Percentiles rank a stretch among this genome's conserved stretches.
phyloP scores from a whole-genome alignment of 1,140 invertebrate genomes.

The Anthonomus grandis region DNA sequence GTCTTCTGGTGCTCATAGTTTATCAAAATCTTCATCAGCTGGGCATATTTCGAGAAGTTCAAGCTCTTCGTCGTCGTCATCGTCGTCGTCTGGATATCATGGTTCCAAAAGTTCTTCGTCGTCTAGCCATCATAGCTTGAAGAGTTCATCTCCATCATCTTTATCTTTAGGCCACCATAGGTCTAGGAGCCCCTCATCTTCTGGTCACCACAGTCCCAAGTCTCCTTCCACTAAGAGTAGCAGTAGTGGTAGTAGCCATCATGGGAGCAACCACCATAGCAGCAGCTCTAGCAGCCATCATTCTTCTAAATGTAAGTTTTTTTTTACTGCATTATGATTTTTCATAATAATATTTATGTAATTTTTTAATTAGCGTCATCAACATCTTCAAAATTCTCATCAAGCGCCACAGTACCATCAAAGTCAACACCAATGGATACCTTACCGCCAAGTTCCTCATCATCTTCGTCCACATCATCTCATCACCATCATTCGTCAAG shows the following conservation, averaged over 20 bases:
- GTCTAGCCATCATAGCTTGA: conserved; percentile 3
- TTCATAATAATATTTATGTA: too few relatives aligned
- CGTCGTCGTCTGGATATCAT: conserved; percentile 6
- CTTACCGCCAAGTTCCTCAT: conserved; percentile 8
- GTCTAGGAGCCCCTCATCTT: conserved; percentile 10
- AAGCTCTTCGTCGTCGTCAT: not conserved
- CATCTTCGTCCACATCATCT: not conserved
- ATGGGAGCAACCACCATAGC: conserved; percentile 5
- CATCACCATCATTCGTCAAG: conserved; percentile 15
- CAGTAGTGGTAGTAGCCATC: conserved; percentile 1
- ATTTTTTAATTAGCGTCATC: too few relatives aligned
- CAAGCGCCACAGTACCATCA: too few relatives aligned
- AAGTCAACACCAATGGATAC: conserved; percentile 16
- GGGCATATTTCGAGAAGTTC: conserved; percentile 3
- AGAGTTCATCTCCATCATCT: conserved; percentile 7
- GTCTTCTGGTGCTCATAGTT: conserved; percentile 13
- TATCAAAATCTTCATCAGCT: too few relatives aligned
- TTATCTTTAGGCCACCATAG: not conserved
- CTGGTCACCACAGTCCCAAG: conserved; percentile 1
- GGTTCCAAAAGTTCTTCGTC: not conserved
- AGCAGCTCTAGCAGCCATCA: conserved; percentile 1
- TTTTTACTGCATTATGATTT: too few relatives aligned
- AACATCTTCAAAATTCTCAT: too few relatives aligned
- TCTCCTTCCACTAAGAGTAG: conserved; percentile 5
- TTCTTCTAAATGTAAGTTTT: conserved; percentile 13